Evolutionary conservation across 2,797 vertebrate species (phyloP).

Genomic region (Lemur catta): DNA sequence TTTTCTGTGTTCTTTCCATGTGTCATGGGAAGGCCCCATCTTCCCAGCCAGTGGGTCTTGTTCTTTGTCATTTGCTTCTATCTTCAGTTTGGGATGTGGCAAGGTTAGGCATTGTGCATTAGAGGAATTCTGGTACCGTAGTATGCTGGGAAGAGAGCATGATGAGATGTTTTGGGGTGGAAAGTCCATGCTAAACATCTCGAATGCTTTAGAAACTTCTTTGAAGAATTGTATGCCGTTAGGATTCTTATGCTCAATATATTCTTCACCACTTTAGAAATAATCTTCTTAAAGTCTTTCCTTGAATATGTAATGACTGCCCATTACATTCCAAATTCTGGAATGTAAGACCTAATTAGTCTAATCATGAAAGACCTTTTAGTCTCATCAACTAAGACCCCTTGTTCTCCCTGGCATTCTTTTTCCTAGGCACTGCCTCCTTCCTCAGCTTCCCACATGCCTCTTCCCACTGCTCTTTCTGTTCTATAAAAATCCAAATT

Average conservation of each 20-base stretch:
- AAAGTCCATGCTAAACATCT: background rate
- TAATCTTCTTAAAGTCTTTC: conserved; percentile 4
- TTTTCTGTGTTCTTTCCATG: background rate
- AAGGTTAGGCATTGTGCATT: background rate
- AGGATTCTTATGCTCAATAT: background rate
- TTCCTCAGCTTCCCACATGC: background rate
- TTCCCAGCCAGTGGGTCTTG: background rate
- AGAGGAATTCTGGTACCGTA: background rate
- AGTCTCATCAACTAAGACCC: background rate
- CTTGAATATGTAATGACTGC: background rate
- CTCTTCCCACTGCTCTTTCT: background rate
- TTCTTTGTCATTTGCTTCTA: background rate
- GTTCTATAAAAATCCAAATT: background rate
- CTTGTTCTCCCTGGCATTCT: background rate
- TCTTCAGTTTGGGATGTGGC: background rate
- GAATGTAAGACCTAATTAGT: background rate
- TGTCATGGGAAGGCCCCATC: background rate
- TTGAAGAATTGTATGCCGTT: background rate
- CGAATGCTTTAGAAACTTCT: background rate
- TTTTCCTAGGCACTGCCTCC: background rate
- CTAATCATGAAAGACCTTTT: background rate
- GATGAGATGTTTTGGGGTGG: background rate
- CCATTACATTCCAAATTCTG: background rate
- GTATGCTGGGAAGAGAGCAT: too few species aligned
- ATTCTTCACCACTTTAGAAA: background rate